Conservation (phyloP, 2,113 vertebrate species). For the Scartelaos histophorus region DNA sequence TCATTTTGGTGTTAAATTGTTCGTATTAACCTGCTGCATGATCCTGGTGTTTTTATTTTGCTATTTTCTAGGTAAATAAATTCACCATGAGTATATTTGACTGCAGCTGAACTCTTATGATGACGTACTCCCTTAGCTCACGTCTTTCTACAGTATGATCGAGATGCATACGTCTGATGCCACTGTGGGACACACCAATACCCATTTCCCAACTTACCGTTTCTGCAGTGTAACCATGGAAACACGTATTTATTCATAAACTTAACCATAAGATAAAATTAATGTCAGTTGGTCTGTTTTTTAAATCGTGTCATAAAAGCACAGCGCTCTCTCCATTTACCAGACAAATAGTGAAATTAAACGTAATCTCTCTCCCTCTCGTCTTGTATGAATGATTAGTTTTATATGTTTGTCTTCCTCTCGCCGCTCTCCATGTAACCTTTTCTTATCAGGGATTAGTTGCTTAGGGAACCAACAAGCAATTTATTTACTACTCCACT, state of each 20-base stretch:
- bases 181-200: neutral
- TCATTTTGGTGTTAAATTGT: no score
- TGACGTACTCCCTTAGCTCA: no score
- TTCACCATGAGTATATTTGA: no score
- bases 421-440: slow-evolving; percentile 18
- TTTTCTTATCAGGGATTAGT: slow-evolving; percentile 46
- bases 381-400: neutral
- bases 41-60: no score
- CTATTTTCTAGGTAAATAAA: no score
- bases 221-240: neutral
- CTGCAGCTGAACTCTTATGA: no score
- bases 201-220: neutral
- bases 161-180: no score
- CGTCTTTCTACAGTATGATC: no score
- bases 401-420: slow-evolving; percentile 29
- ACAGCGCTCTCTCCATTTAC: neutral
- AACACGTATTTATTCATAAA: neutral
- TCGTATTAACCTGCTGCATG: no score
- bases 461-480: slow-evolving; percentile 28
- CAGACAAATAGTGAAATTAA: slow-evolving; percentile 3
- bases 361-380: neutral
- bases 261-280: neutral
- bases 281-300: neutral
- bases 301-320: neutral
- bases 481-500: slow-evolving; percentile 32